These are phyloP conservation scores for Chlorodrepanis virens DNA, from an alignment of 2,113 vertebrate genomes.

Conservation along the genomic window DNA sequence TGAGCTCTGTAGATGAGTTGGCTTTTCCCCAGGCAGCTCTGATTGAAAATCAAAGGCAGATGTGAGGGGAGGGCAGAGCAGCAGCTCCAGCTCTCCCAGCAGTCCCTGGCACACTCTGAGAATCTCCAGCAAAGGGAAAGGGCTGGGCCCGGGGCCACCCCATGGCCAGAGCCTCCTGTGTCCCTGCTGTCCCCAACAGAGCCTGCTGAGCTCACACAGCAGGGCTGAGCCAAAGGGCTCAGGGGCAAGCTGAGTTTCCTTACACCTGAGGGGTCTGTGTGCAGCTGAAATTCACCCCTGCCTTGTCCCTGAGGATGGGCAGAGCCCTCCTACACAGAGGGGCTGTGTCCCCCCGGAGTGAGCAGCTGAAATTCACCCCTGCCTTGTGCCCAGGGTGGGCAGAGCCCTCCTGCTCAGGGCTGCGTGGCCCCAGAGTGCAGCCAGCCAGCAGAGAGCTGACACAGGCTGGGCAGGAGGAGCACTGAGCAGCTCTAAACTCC, in stretches of 20 bases:
- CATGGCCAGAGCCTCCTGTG: not conserved
- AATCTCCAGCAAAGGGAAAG: not conserved
- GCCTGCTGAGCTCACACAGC: not conserved
- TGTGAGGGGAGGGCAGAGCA: slow-evolving; percentile 26
- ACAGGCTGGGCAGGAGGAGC: not conserved
- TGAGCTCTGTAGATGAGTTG: slow-evolving; percentile 27
- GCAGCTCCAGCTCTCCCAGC: slow-evolving; percentile 18
- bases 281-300: not conserved
- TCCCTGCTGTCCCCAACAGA: not conserved
- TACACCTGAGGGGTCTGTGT: not conserved
- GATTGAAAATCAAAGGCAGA: slow-evolving; percentile 59
- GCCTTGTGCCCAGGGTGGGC: too few relatives aligned
- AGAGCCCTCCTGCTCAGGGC: not conserved
- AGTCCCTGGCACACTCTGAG: not conserved
- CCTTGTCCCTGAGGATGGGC: not conserved
- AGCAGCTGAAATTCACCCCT: too few relatives aligned
- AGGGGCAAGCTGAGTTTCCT: not conserved
- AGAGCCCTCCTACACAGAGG: not conserved
- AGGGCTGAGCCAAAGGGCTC: not conserved
- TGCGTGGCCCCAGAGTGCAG: not conserved
- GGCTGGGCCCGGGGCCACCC: not conserved
- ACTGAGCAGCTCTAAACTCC: not conserved
- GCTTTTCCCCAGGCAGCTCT: slow-evolving; percentile 22
- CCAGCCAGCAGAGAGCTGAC: not conserved
- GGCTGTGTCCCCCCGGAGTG: not conserved